Conservation (phyloP, 1,140 invertebrate species). For the Dinoponera quadriceps region DNA sequence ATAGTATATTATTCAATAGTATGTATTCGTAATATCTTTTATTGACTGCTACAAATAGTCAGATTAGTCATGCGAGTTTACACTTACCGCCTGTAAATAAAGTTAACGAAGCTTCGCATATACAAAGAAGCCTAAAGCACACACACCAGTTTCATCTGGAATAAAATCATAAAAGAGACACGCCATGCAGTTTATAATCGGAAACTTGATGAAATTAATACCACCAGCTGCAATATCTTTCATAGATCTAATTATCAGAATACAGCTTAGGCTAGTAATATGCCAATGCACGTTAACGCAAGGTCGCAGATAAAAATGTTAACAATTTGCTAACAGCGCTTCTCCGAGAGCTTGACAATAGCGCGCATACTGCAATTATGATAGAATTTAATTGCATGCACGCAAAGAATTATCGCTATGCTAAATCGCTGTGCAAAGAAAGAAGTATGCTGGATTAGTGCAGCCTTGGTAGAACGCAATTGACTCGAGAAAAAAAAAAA, state of each 20-base stretch:
- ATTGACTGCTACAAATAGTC: background rate
- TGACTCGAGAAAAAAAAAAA: slow-evolving; percentile 23
- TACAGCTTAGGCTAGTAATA: slow-evolving; percentile 26
- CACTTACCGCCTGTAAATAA: slow-evolving; percentile 81
- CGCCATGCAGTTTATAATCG: slow-evolving; percentile 75
- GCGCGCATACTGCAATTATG: slow-evolving; percentile 15
- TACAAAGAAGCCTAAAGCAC: slow-evolving; percentile 77
- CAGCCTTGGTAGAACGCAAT: background rate
- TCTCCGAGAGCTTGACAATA: too few relatives aligned
- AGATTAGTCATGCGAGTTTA: slow-evolving; percentile 42
- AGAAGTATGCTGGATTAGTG: slow-evolving; percentile 6
- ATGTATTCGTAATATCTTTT: slow-evolving; percentile 9
- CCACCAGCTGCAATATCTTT: slow-evolving; percentile 41
- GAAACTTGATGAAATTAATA: slow-evolving; percentile 53
- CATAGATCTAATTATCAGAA: slow-evolving; percentile 17
- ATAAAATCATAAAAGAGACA: slow-evolving; percentile 78
- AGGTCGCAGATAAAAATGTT: too few relatives aligned
- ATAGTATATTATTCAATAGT: background rate
- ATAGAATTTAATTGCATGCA: slow-evolving; percentile 48
- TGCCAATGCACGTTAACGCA: slow-evolving; percentile 36
- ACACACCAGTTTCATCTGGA: slow-evolving; percentile 76
- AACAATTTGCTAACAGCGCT: too few relatives aligned
- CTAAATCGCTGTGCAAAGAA: slow-evolving; percentile 12
- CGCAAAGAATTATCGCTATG: background rate
- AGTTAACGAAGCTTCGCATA: slow-evolving; percentile 78